phyloP scores from a whole-genome alignment of 2,797 vertebrate species.

The Onychomys arenicola region DNA sequence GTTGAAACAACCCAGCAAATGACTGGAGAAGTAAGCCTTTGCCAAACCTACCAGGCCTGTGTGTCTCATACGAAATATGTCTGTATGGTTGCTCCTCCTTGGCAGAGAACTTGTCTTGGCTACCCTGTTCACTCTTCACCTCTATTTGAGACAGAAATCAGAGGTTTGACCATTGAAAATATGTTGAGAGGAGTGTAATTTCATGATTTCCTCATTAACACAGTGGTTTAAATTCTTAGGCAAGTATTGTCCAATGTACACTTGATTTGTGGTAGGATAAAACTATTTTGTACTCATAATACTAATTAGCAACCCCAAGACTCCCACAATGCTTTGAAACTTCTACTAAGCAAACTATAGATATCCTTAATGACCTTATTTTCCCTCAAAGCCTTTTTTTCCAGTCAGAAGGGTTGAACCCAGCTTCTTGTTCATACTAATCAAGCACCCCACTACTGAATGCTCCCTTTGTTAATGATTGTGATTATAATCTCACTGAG shows the following conservation, averaged over 20 bases:
- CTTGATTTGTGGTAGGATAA: not conserved
- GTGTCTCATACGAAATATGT: not conserved
- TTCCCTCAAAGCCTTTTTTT: not conserved
- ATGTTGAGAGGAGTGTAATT: not conserved
- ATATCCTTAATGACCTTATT: not conserved
- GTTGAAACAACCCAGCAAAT: too few species aligned
- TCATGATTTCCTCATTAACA: slow-evolving; percentile 35
- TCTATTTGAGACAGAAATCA: not conserved
- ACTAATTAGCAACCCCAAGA: not conserved
- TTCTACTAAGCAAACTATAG: not conserved
- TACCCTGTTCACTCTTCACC: not conserved
- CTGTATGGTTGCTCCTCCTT: not conserved
- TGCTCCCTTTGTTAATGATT: not conserved
- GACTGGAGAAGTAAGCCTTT: not conserved
- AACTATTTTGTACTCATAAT: not conserved
- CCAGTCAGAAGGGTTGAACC: not conserved
- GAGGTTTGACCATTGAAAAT: not conserved
- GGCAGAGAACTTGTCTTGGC: not conserved
- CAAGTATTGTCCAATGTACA: not conserved
- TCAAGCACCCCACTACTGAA: not conserved
- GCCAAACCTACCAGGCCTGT: not conserved
- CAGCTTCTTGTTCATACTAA: not conserved
- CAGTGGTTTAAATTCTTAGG: not conserved
- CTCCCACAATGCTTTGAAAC: not conserved
- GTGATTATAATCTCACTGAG: not conserved